These are phyloP conservation scores for Gymnobelideus leadbeateri DNA, from an alignment of 2,113 vertebrate genomes.

Conservation along the genomic window DNA sequence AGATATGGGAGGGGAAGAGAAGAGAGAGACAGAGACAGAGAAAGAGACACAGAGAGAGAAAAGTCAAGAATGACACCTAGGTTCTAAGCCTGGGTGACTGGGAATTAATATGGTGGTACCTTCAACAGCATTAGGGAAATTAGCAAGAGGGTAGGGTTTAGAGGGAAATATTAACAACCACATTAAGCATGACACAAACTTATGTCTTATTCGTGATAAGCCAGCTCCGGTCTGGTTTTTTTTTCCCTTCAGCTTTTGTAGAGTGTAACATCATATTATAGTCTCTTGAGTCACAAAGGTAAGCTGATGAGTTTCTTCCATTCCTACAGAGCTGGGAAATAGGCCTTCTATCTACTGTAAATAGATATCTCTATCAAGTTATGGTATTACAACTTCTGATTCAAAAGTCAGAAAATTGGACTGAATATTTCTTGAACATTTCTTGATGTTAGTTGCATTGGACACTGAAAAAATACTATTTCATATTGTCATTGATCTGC, in stretches of 20 bases:
- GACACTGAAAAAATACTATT: constrained; percentile 47
- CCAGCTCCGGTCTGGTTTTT: neutral
- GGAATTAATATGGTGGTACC: neutral
- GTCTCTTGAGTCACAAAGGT: neutral
- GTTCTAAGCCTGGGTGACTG: neutral
- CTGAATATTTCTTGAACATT: constrained; percentile 33
- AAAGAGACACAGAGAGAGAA: no score
- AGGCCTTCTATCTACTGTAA: constrained; percentile 6
- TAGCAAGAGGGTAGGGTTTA: neutral
- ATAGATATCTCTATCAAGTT: neutral
- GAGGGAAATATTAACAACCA: neutral
- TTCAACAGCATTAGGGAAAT: neutral
- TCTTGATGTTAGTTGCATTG: constrained; percentile 39
- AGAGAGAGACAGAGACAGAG: no score
- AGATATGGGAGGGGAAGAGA: no score
- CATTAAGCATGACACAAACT: neutral
- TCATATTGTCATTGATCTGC: constrained; percentile 68
- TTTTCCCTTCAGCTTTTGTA: neutral
- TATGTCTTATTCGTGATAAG: neutral
- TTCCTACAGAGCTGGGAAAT: constrained; percentile 20
- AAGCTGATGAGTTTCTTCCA: neutral
- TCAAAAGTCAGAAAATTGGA: constrained; percentile 38
- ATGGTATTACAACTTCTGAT: constrained; percentile 32
- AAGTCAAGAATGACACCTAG: neutral
- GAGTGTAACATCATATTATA: neutral